Evolutionary conservation across 2,113 vertebrate genomes (phyloP).

Genomic region (Glareola pratincola): DNA sequence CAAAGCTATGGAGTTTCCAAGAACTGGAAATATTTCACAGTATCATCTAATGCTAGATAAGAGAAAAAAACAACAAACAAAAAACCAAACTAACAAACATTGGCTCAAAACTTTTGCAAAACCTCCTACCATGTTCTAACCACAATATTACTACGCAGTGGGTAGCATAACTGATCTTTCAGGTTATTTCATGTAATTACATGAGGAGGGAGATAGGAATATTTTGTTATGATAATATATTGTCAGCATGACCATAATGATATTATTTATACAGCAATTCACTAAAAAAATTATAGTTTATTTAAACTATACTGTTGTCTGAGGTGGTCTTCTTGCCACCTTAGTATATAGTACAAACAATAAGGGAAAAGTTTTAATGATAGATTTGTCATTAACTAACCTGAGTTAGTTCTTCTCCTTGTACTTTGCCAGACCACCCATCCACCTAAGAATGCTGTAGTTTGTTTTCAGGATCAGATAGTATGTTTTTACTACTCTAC

Average conservation of each 20-base stretch:
- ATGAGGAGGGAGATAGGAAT: background rate
- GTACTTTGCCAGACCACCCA: background rate
- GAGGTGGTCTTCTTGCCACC: background rate
- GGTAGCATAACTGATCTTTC: accelerated
- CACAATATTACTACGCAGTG: background rate
- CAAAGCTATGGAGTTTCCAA: background rate
- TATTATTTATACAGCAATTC: background rate
- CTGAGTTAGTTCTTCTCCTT: background rate
- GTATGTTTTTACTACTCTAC: background rate
- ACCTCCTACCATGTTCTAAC: accelerated
- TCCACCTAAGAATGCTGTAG: background rate
- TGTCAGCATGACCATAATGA: background rate
- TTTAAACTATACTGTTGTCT: background rate
- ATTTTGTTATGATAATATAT: background rate
- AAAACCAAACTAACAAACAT: accelerated
- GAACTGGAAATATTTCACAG: background rate
- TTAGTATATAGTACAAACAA: background rate
- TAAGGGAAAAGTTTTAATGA: background rate
- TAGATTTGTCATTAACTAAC: background rate
- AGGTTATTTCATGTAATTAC: background rate
- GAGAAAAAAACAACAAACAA: background rate
- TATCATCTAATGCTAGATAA: background rate
- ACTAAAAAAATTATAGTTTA: background rate
- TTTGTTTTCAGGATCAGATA: background rate
- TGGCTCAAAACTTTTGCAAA: background rate